Evolutionary conservation across 2,888 invertebrate species (phyloP).

Genomic region (Alloscopus bannaensis): DNA sequence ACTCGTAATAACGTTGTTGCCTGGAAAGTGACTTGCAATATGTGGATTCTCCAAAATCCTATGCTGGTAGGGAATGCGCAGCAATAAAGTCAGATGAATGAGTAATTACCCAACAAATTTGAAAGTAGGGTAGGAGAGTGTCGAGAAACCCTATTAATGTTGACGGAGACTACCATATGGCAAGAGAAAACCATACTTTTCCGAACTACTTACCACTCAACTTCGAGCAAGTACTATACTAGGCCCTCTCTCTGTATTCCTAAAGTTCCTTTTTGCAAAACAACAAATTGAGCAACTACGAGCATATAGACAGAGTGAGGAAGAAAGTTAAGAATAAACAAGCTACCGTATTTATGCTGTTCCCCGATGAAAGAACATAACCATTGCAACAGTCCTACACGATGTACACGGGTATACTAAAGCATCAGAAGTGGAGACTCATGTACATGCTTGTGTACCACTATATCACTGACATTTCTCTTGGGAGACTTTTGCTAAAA

Average conservation of each 20-base stretch:
- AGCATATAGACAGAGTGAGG: not conserved
- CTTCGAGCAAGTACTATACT: too few relatives aligned
- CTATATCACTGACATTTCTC: not conserved
- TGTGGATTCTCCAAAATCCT: not conserved
- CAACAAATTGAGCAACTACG: slow-evolving; percentile 23
- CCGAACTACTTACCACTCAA: too few relatives aligned
- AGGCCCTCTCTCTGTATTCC: too few relatives aligned
- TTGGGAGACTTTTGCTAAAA: too few relatives aligned
- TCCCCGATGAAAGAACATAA: not conserved
- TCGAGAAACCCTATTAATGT: not conserved
- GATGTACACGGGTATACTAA: not conserved
- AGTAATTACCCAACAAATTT: not conserved
- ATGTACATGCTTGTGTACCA: not conserved
- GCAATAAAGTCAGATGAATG: too few relatives aligned
- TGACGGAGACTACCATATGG: too few relatives aligned
- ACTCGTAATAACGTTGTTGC: too few relatives aligned
- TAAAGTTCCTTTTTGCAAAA: slow-evolving; percentile 22
- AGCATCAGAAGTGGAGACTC: not conserved
- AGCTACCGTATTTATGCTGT: not conserved
- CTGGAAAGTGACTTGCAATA: not conserved
- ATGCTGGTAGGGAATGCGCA: too few relatives aligned
- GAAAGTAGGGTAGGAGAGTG: slow-evolving; percentile 1
- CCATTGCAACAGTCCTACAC: not conserved
- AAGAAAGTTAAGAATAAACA: slow-evolving; percentile 16
- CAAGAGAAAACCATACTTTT: too few relatives aligned